phyloP scores from a whole-genome alignment of 2,113 vertebrate genomes.

The Microtus pennsylvanicus region DNA sequence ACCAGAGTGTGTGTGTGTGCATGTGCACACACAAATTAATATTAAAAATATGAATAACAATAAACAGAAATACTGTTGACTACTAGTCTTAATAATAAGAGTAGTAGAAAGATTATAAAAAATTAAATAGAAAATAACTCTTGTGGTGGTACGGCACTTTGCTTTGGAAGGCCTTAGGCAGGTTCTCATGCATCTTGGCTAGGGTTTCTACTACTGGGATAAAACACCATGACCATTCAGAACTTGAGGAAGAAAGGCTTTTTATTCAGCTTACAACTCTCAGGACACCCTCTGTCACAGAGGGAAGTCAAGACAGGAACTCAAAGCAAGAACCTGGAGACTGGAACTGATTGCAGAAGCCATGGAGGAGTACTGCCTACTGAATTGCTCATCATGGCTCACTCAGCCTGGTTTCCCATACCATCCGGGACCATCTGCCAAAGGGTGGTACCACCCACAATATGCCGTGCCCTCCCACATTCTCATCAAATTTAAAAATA shows the following conservation, averaged over 20 bases:
- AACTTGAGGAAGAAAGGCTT: neutral
- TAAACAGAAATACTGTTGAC: neutral
- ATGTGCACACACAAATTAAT: neutral
- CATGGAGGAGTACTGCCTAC: neutral
- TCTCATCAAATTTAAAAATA: neutral
- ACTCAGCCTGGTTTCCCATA: neutral
- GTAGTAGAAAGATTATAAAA: conserved; percentile 6
- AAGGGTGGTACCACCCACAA: neutral
- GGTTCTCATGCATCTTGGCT: neutral
- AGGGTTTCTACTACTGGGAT: neutral
- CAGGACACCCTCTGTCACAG: neutral
- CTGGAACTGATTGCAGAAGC: neutral
- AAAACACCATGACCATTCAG: neutral
- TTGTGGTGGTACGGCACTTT: neutral
- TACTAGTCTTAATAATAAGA: neutral
- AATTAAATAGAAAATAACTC: conserved; percentile 33
- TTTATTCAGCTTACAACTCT: neutral
- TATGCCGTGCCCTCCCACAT: neutral
- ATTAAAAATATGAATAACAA: conserved; percentile 4
- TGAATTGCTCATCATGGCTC: neutral
- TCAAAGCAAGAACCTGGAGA: neutral
- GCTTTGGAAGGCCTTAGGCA: neutral
- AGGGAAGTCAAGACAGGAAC: neutral
- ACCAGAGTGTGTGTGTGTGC: neutral
- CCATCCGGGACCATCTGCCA: neutral